A percentile compares a stretch with the other conserved stretches of the same genome.
Conservation (phyloP, 1,140 invertebrate species). For the Drosophila asahinai region DNA sequence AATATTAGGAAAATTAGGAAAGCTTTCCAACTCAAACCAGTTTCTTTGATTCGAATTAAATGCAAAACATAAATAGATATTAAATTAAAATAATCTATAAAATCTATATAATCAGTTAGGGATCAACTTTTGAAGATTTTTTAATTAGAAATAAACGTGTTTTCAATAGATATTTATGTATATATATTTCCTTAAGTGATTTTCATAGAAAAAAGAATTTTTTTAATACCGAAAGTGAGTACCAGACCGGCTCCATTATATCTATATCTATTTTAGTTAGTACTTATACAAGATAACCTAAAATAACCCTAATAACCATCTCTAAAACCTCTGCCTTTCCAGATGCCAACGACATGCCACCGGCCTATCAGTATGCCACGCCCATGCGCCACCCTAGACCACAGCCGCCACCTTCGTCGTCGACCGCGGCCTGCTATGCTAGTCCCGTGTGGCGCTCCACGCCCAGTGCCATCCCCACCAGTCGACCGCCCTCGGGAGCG, state of each 20-base stretch:
- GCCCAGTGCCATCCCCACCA: constrained; percentile 48
- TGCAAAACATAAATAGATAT: too few species aligned
- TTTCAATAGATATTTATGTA: too few species aligned
- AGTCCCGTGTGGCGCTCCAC: constrained; percentile 59
- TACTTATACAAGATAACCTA: neutral
- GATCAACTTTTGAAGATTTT: too few species aligned
- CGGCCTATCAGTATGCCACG: constrained; percentile 72
- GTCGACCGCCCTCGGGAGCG: constrained; percentile 20
- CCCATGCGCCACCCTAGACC: constrained; percentile 39
- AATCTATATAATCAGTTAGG: too few species aligned
- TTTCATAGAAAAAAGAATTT: neutral
- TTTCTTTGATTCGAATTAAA: too few species aligned
- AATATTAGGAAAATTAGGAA: too few species aligned
- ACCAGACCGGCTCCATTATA: neutral
- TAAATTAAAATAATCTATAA: too few species aligned
- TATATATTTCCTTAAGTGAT: too few species aligned
- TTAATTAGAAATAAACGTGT: too few species aligned
- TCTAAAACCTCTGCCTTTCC: neutral
- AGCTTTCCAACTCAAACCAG: too few species aligned
- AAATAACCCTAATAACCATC: neutral
- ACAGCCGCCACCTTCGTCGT: constrained; percentile 1
- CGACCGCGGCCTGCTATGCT: constrained; percentile 46
- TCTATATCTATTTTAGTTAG: neutral
- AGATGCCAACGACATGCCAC: constrained; percentile 63
- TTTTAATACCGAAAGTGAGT: neutral